These are phyloP conservation scores for Larimichthys crocea DNA, from an alignment of 2,113 vertebrate species.

Conservation along the genomic window DNA sequence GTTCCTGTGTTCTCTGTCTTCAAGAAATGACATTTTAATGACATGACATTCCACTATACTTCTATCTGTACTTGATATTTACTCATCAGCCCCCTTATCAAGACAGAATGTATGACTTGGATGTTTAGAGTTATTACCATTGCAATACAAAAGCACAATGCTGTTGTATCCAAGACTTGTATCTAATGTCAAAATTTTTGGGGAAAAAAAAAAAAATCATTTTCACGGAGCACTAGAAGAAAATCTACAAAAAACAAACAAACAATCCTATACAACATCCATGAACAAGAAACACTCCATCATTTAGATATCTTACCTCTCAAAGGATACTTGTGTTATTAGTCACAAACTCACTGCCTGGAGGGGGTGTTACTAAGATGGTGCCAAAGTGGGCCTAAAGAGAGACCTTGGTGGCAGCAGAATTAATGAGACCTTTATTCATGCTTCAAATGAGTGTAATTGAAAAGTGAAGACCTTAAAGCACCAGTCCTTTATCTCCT, in stretches of 20 bases:
- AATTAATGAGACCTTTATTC: slow-evolving; percentile 67
- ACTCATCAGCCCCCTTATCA: not conserved
- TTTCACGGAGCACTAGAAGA: not conserved
- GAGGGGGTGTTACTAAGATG: slow-evolving; percentile 13
- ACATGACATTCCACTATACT: not conserved
- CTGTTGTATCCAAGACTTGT: not conserved
- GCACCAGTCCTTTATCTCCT: slow-evolving; percentile 44
- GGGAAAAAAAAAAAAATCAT: not conserved
- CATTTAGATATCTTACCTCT: not conserved
- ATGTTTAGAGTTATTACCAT: not conserved
- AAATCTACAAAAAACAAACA: not conserved
- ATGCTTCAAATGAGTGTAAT: slow-evolving; percentile 63
- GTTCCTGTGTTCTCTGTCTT: not conserved
- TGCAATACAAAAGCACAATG: not conserved
- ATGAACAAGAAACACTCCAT: not conserved
- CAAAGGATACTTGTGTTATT: slow-evolving; percentile 10
- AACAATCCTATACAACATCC: not conserved
- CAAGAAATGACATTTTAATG: slow-evolving; percentile 11
- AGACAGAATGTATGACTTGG: not conserved
- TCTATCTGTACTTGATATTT: not conserved
- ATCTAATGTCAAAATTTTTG: not conserved
- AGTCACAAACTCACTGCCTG: slow-evolving; percentile 15
- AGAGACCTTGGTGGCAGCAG: slow-evolving; percentile 39
- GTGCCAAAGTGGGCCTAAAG: slow-evolving; percentile 13
- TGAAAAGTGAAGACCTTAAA: slow-evolving; percentile 60